Evolutionary conservation across 1,140 invertebrate species (phyloP).

Genomic region (Calliopsis andreniformis): DNA sequence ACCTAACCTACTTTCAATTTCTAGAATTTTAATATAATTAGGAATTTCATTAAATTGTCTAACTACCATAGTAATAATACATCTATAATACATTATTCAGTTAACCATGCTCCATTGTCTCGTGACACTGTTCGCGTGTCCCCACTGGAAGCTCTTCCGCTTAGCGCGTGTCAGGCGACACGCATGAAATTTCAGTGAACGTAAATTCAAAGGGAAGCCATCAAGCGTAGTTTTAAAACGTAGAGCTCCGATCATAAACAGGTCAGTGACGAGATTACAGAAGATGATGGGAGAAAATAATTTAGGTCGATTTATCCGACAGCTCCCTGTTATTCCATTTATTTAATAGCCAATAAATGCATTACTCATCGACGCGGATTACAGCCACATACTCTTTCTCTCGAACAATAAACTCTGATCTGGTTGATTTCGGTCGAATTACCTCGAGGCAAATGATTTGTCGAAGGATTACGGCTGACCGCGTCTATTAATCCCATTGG

Average conservation of each 20-base stretch:
- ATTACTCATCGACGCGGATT: constrained; percentile 23
- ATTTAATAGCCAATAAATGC: constrained; percentile 29
- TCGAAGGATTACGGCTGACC: constrained; percentile 23
- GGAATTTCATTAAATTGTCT: too few species aligned
- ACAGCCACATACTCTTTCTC: background rate
- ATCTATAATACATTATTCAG: too few species aligned
- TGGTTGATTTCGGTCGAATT: constrained; percentile 35
- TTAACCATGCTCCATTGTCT: too few species aligned
- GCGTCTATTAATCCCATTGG: background rate
- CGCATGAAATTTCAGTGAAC: constrained; percentile 16
- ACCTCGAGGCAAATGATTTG: constrained; percentile 25
- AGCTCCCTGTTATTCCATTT: constrained; percentile 24
- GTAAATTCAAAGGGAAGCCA: constrained; percentile 21
- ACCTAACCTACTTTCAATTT: too few species aligned
- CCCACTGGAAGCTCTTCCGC: background rate
- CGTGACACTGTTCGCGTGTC: too few species aligned
- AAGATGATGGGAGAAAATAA: constrained; percentile 27
- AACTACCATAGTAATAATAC: too few species aligned
- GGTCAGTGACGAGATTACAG: constrained; percentile 12
- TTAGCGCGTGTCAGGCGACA: background rate
- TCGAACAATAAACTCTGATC: background rate
- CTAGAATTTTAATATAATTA: too few species aligned
- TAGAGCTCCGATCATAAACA: background rate
- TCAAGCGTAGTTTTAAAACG: background rate
- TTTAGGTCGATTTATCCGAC: constrained; percentile 25